Evolutionary conservation across 2,797 vertebrate genomes (phyloP).

Genomic region (Buphagus erythrorhynchus): DNA sequence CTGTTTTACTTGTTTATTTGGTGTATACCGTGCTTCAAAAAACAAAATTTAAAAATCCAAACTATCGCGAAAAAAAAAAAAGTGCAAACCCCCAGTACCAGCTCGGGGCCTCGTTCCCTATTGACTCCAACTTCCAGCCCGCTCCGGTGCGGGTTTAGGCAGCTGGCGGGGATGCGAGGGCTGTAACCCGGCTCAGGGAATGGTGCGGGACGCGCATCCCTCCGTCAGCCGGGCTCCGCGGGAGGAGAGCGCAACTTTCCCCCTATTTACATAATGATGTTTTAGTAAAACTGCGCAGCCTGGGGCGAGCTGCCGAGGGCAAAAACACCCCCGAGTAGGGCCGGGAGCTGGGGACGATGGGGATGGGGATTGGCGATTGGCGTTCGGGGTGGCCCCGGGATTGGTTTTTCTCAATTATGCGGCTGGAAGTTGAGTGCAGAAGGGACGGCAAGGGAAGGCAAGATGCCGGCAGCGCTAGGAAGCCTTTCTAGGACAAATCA

Average conservation of each 20-base stretch:
- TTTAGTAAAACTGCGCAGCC: slow-evolving; percentile 70
- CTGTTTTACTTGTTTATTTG: background rate
- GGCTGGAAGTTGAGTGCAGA: background rate
- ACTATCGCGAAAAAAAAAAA: rapidly evolving
- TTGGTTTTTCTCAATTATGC: background rate
- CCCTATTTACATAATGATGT: slow-evolving; percentile 75
- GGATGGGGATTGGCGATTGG: too few species aligned
- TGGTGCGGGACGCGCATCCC: slow-evolving; percentile 54
- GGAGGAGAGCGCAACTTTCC: slow-evolving; percentile 71
- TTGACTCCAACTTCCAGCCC: rapidly evolving
- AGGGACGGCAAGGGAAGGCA: background rate
- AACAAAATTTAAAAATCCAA: too few species aligned
- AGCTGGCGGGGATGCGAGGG: background rate
- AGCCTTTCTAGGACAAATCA: background rate
- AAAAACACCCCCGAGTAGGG: background rate
- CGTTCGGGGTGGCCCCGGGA: rapidly evolving
- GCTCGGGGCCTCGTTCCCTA: background rate
- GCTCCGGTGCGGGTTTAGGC: background rate
- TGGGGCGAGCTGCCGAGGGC: background rate
- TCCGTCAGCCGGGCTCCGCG: slow-evolving; percentile 60
- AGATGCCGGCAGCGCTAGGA: background rate
- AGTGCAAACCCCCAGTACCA: rapidly evolving
- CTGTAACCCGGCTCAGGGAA: background rate
- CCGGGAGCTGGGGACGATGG: background rate
- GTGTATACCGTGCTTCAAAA: background rate